Evolutionary conservation across 2,888 invertebrate species (phyloP).

Genomic region (Eilema depressum): DNA sequence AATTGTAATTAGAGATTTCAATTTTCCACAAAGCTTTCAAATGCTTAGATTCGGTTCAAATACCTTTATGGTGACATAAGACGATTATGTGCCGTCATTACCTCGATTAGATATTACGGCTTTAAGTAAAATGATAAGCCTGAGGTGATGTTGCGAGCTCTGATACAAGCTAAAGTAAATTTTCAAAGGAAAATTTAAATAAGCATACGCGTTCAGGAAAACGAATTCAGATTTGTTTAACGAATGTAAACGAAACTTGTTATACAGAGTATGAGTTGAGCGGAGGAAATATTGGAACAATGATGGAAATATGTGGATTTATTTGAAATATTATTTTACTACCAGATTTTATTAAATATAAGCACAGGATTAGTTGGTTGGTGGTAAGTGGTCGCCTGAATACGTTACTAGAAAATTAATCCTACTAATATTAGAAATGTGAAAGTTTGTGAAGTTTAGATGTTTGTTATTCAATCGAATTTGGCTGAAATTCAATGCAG

Average conservation of each 20-base stretch:
- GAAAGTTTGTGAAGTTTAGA: too few species aligned
- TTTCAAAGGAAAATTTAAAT: conserved; percentile 69
- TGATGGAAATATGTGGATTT: not conserved
- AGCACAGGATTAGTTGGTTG: too few species aligned
- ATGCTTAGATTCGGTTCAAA: conserved; percentile 43
- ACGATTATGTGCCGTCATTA: conserved; percentile 45
- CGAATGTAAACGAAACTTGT: conserved; percentile 64
- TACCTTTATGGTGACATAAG: conserved; percentile 42
- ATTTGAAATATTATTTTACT: not conserved
- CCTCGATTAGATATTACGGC: conserved; percentile 42
- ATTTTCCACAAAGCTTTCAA: conserved; percentile 42
- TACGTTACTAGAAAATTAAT: too few species aligned
- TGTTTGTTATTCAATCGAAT: too few species aligned
- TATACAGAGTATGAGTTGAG: conserved; percentile 32
- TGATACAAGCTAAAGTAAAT: conserved; percentile 51
- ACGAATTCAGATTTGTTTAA: conserved; percentile 65
- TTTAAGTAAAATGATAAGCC: conserved; percentile 49
- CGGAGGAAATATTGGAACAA: not conserved
- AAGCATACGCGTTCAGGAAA: conserved; percentile 60
- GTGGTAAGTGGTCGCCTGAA: too few species aligned
- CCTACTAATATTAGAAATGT: too few species aligned
- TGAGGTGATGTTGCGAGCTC: conserved; percentile 44
- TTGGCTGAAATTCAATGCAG: too few species aligned
- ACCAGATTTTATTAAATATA: too few species aligned
- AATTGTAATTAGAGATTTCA: conserved; percentile 45